These are phyloP conservation scores for Psittacula derbiana DNA, from an alignment of 2,797 vertebrate species.

Conservation along the genomic window DNA sequence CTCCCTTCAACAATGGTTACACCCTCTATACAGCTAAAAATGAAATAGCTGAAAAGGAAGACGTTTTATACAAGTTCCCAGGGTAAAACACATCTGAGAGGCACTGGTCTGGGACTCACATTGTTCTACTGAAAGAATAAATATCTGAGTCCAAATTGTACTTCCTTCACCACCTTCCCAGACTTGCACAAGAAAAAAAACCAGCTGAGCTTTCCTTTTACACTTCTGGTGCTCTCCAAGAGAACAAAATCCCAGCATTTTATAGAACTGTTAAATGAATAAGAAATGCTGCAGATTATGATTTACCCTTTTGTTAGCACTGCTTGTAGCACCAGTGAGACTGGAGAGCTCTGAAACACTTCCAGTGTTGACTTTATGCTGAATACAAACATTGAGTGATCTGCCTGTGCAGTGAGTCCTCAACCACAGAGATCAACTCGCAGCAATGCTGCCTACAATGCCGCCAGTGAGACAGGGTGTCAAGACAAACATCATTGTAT, in stretches of 20 bases:
- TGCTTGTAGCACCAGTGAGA: not conserved
- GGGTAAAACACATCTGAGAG: constrained; percentile 42
- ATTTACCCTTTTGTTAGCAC: not conserved
- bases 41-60: constrained; percentile 53
- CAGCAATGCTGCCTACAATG: constrained; percentile 24
- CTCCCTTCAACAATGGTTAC: constrained; percentile 43
- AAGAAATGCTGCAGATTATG: not conserved
- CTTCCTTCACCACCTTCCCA: constrained; percentile 66
- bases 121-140: constrained; percentile 71
- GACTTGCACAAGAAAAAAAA: constrained; percentile 59
- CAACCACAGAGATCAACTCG: not conserved
- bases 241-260: not conserved
- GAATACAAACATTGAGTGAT: constrained; percentile 9
- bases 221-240: not conserved
- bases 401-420: not conserved
- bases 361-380: not conserved
- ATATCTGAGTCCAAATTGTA: constrained; percentile 34
- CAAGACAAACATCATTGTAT: constrained; percentile 45
- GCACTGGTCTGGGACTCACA: constrained; percentile 24
- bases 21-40: constrained; percentile 54
- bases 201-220: not conserved
- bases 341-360: not conserved
- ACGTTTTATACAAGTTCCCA: constrained; percentile 61
- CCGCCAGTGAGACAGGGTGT: constrained; percentile 1
- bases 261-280: not conserved